These are phyloP conservation scores for Nasonia oneida DNA, from an alignment of 2,888 invertebrate species.

Conservation along the genomic window DNA sequence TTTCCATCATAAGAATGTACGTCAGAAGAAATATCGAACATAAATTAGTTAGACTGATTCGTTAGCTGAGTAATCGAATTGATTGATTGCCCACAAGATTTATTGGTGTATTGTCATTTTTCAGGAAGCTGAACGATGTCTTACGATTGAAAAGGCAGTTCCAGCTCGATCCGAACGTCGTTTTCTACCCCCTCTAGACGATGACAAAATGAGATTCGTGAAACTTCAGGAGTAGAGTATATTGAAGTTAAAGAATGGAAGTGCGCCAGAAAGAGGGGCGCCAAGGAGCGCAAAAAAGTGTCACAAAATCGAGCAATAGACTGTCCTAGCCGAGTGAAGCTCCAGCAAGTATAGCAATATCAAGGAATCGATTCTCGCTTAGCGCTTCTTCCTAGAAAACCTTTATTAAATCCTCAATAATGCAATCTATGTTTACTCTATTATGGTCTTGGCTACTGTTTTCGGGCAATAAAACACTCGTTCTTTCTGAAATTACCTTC, in stretches of 20 bases:
- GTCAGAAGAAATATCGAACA: no score
- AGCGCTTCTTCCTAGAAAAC: conserved; percentile 70
- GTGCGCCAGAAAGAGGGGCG: not conserved
- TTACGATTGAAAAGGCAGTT: conserved; percentile 14
- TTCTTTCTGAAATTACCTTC: not conserved
- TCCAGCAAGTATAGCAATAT: conserved; percentile 62
- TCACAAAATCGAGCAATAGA: conserved; percentile 62
- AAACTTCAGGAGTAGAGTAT: conserved; percentile 42
- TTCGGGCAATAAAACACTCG: conserved; percentile 7
- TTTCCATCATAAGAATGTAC: no score
- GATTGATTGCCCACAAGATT: no score
- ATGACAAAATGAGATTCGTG: conserved; percentile 9
- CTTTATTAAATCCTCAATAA: conserved; percentile 74
- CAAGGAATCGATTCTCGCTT: conserved; percentile 77
- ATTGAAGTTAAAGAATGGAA: conserved; percentile 49
- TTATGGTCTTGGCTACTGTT: not conserved
- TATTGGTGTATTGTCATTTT: not conserved
- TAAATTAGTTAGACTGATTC: no score
- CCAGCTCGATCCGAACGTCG: not conserved
- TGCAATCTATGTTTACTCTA: conserved; percentile 44
- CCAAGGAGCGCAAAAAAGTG: conserved; percentile 16
- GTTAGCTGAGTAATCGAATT: no score
- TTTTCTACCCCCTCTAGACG: conserved; percentile 14
- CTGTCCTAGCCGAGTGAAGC: conserved; percentile 65
- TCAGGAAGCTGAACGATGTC: not conserved